Base-by-base conservation (phyloP, 2,888 invertebrate genomes). In the Ichneumoninae sp. region DNA sequence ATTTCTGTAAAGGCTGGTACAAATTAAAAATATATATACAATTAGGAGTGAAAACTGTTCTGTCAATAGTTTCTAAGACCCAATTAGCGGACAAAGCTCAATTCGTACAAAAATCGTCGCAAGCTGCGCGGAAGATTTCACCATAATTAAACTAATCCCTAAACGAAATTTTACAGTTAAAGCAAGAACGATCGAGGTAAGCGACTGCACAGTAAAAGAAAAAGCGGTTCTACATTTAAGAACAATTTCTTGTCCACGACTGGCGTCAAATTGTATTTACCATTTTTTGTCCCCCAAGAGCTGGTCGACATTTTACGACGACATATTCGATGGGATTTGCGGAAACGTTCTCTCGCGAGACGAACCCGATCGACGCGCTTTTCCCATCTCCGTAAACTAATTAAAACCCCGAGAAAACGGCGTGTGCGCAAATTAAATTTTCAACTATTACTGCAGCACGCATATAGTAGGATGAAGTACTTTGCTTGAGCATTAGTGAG, bases 381-480 rank as follows among this genome's bases (percentile, higher is more conserved):
- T 47, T 47, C 4, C 44, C 44, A 4, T 16, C 44, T 47, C 16
- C 44, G 44, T 47, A 40, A 40, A 40, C 40, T 40, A 47, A 47
- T 47, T 47, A 60, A 60, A 30, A 30, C 6, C 1, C 8, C 16
- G 60, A 5, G 13, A 1, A 60, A 30, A 30, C 60, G 10, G 16
- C n/a, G 30, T 16, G 30, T 30, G 30, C 1, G 19, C 16, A 60
- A 60, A 22, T 60, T 60, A 22, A 10, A 60, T 60, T 60, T 30
- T 26, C 26, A 33, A 16, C 33, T 33, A 16, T 62, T 62, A 62
- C 7, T 33, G 4, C 7, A 33, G 30, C 30, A 1, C 6, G 7
- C 2, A 60, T 22, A 62, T 1, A n/a, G 62, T 30, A 62, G 33
- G n/a, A 62, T 16, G 50, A 36, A 50, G 74, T 60, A 80, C 60